These are phyloP conservation scores for Antheraea yamamai DNA, from an alignment of 2,888 invertebrate genomes.

Conservation along the genomic window DNA sequence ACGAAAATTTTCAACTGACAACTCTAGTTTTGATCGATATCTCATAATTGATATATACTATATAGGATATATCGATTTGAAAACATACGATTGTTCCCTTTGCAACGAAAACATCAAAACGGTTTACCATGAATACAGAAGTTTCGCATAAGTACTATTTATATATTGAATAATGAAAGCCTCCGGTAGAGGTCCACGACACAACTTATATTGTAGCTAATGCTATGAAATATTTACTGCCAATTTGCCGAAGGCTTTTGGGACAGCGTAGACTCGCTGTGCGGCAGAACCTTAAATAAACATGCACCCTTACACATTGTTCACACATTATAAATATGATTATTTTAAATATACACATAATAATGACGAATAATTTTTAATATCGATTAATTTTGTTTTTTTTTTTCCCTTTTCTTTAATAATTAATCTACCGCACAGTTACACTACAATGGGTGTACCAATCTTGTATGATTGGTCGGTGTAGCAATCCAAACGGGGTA, in stretches of 20 bases:
- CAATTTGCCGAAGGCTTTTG: slow-evolving; percentile 46
- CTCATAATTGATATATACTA: background rate
- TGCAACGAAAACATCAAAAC: slow-evolving; percentile 77
- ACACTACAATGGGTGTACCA: slow-evolving; percentile 40
- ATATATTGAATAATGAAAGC: slow-evolving; percentile 75
- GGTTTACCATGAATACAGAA: slow-evolving; percentile 73
- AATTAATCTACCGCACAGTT: slow-evolving; percentile 42
- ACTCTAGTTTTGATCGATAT: background rate
- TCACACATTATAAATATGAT: slow-evolving; percentile 29
- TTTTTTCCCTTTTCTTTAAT: slow-evolving; percentile 14
- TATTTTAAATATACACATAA: slow-evolving; percentile 19
- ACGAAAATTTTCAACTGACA: background rate
- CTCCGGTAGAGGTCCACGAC: slow-evolving; percentile 60
- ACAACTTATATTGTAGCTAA: slow-evolving; percentile 64
- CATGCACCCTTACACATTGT: slow-evolving; percentile 33
- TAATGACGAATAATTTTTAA: slow-evolving; percentile 12
- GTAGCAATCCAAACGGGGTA: slow-evolving; percentile 29
- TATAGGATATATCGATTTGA: background rate
- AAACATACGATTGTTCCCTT: slow-evolving; percentile 64
- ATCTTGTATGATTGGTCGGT: slow-evolving; percentile 45
- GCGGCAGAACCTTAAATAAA: slow-evolving; percentile 37
- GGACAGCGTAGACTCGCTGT: slow-evolving; percentile 44
- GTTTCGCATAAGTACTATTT: slow-evolving; percentile 76
- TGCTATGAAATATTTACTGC: slow-evolving; percentile 61
- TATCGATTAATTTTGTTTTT: slow-evolving; percentile 30